Base-by-base conservation (phyloP, 2,888 invertebrate genomes). In the Spatulosminthurus flaviceps region DNA sequence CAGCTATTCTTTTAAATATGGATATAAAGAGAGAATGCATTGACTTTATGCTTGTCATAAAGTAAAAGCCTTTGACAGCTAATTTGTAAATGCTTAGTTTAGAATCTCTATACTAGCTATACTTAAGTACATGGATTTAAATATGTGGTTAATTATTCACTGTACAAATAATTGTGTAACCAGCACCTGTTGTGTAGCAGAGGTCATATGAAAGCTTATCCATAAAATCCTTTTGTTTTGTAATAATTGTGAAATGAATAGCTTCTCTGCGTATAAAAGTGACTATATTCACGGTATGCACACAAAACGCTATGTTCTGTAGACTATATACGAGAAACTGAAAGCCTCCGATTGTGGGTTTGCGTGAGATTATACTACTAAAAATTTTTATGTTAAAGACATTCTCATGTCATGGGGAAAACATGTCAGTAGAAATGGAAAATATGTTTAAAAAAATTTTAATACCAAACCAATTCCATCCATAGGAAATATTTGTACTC, bases 11-110 rank as follows among this genome's bases (percentile, higher is more conserved):
- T 51, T 51, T 19, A 51, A 51, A 2, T 34, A 9, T 34, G 34
- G 9, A 4, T 51, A 13, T 16, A 13, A 11, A n/a, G n/a, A n/a
- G n/a, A n/a, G 51, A 11, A 2, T 13, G 51, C 51, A 51, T 34
- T 34, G n/a, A 51, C 51, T 51, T 51, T n/a, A 51, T 51, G 51
- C 51, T 51, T 51, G 51, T 11, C 51, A 51, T 51, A 51, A 51
- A 51, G 51, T 19, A 51, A 51, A 51, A 51, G 51, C 51, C 51
- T 51, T 51, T 51, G 51, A 51, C 51, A 51, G 16, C n/a, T 51
- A 51, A 51, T 34, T 34, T 19, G 51, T 51, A 51, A 4, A 34
- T 34, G 34, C 16, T 51, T 51, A 51, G 51, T 51, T 51, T 51
- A 51, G 51, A 51, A 19, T 13, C 34, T 34, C 1, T 51, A n/a